phyloP scores from a whole-genome alignment of 1,140 invertebrate species.

The Diorhabda sublineata region DNA sequence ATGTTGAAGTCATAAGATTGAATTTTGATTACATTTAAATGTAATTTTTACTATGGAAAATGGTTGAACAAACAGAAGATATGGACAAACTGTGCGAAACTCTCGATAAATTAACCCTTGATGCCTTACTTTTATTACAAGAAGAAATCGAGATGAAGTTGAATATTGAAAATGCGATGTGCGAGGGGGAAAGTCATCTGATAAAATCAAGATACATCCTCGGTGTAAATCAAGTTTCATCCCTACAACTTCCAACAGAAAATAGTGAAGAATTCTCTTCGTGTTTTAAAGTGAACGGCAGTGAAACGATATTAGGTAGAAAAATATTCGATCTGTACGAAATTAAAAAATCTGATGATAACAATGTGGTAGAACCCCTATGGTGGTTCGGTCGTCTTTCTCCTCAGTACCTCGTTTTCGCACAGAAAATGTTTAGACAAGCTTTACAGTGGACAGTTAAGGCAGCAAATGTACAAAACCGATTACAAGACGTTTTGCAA shows the following conservation, averaged over 20 bases:
- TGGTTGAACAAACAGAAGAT: conserved; percentile 20
- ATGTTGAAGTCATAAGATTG: too few species aligned
- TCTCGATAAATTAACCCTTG: conserved; percentile 59
- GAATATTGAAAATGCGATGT: conserved; percentile 60
- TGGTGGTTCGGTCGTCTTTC: conserved; percentile 74
- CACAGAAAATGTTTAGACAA: conserved; percentile 63
- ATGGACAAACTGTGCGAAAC: conserved; percentile 49
- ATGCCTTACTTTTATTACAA: conserved; percentile 63
- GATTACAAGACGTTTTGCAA: conserved; percentile 49
- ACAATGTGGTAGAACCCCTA: conserved; percentile 56
- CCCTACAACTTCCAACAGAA: conserved; percentile 61
- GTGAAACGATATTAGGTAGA: conserved; percentile 45
- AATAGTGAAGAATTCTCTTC: conserved; percentile 57
- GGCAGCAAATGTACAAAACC: conserved; percentile 60
- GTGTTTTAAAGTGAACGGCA: conserved; percentile 44
- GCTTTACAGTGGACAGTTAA: conserved; percentile 58
- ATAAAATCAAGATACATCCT: conserved; percentile 70
- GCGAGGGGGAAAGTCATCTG: conserved; percentile 61
- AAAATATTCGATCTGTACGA: conserved; percentile 40
- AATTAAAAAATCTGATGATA: conserved; percentile 37
- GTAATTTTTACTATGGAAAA: neutral
- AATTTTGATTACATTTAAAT: too few species aligned
- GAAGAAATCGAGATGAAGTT: conserved; percentile 61
- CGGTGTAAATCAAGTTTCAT: conserved; percentile 63
- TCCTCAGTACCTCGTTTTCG: conserved; percentile 63